Percentiles rank a stretch among this genome's conserved stretches.
Conservation (phyloP, 2,113 vertebrate genomes). For the Erpornis zantholeuca region DNA sequence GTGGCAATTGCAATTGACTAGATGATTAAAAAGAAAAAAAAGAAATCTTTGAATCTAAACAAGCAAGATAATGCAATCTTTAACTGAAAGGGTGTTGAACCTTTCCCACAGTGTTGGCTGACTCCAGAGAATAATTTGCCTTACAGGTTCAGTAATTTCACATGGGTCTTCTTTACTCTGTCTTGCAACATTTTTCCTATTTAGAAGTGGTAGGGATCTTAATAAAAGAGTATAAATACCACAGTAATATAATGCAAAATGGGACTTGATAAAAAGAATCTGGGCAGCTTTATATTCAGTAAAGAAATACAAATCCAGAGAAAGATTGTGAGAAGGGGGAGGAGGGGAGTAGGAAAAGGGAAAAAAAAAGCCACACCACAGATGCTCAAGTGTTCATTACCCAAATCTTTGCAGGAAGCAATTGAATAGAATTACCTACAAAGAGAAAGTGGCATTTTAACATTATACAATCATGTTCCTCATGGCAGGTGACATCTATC, state of each 20-base stretch:
- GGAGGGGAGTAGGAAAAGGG: not conserved
- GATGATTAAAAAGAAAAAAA: not conserved
- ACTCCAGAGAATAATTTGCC: not conserved
- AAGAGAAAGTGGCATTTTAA: slow-evolving; percentile 69
- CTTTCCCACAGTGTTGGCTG: not conserved
- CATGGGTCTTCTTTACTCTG: not conserved
- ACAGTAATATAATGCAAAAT: not conserved
- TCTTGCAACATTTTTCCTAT: not conserved
- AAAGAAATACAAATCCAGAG: not conserved
- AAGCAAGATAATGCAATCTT: not conserved
- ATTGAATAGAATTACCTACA: slow-evolving; percentile 71
- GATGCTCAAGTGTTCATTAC: slow-evolving; percentile 64
- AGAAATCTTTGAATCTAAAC: not conserved
- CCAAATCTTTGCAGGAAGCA: slow-evolving; percentile 57
- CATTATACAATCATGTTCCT: slow-evolving; percentile 67
- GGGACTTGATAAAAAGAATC: not conserved
- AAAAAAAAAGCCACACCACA: not conserved
- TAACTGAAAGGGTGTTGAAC: not conserved
- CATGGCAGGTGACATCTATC: slow-evolving; percentile 71
- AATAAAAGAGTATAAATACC: not conserved
- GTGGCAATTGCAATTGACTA: not conserved
- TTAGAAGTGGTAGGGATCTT: not conserved
- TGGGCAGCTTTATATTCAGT: not conserved
- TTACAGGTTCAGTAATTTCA: not conserved
- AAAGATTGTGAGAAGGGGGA: not conserved